Base-by-base conservation (phyloP, 1,140 invertebrate genomes). In the Pogonognathellus flavescens region DNA sequence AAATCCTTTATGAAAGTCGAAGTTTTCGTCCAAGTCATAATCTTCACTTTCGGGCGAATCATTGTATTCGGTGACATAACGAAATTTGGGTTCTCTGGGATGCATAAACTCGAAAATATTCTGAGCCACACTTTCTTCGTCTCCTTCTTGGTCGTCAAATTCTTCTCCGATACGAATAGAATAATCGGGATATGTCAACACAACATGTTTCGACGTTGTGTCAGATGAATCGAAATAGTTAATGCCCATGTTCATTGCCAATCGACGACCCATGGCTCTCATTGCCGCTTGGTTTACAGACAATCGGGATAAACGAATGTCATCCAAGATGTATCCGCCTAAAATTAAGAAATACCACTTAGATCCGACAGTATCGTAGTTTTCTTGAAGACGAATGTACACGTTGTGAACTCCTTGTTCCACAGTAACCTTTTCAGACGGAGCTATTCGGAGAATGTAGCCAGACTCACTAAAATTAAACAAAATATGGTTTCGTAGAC, bases 151-250 rank as follows among this genome's bases (percentile, higher is more conserved):
- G 14, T 25, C 13, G 13, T 66, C n/a, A n/a, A n/a, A n/a, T n/a
- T n/a, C 22, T 25, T 66, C 62, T 66, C 62, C 14, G 13, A n/a
- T 25, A 0, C 14, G 20, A 25, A 18, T 20, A 1, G 70, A 76
- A 49, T 49, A 76, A 8, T 25, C 49, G 14, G 70, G 16, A 31
- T 76, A 76, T 14, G 31, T 25, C 5, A n/a, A 76, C 14, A 76
- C 14, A 7, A 76, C 70, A 18, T 76, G 70, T n/a, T 31, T 76
- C 1, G 70, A 49, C 9, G 83, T 85, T 49, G 81, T 80, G 18
- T 87, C 83, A n/a, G 72, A 18, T 31, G 57, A 82, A 18, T 87
- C 86, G 57, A 87, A 87, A 22, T 85, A 87, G 49, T 87, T 87
- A 7, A 87, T 82, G 7, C 83, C 83, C n/a, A 87, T 22, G 5